Base-by-base conservation (phyloP, 2,797 vertebrate species). In the Linurgus olivaceus region DNA sequence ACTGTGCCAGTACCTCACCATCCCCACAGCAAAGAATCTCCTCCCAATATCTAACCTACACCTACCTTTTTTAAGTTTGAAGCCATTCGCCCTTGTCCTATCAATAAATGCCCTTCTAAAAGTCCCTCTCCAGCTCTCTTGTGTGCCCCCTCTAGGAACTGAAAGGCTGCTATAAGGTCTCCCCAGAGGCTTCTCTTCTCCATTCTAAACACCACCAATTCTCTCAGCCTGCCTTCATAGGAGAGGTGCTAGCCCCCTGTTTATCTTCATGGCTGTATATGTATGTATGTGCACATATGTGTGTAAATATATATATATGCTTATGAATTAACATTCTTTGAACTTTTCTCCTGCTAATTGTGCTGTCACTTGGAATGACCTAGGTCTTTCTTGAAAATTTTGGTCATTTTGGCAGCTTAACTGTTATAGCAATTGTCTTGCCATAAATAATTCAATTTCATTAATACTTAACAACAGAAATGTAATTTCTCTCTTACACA, bases 371-470 rank as follows among this genome's bases (percentile, higher is more conserved):
- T 40, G 17, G 74, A 94, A 77, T 67, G 68, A 95, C 31, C 55
- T 17, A 94, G 77, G 82, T 94, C 17, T 51, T 65, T 88, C 81
- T 87, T 83, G 63, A 90, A 90, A 91, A 82, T 72, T 65, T 77
- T 72, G 65, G 23, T 73, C 78, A 76, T 77, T 78, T 79, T 86
- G 84, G 58, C 57, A 61, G 20, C 58, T 87, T 59, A 95, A 80
- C 50, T 85, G 26, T 84, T 79, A 73, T 5, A 44, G 66, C 28
- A 88, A 85, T 26, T 76, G 62, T 75, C 48, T 93, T 72, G 31
- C 66, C 95, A 96, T 91, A 96, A 97, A 96, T 95, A 97, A 61
- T 54, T 91, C 25, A 28, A 55, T 86, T 96, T 83, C 83, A 92
- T 87, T 91, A 79, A 37, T 72, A 59, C 44, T 88, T 95, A 93